Conservation (phyloP, 2,888 invertebrate genomes). For the Monochamus alternatus region DNA sequence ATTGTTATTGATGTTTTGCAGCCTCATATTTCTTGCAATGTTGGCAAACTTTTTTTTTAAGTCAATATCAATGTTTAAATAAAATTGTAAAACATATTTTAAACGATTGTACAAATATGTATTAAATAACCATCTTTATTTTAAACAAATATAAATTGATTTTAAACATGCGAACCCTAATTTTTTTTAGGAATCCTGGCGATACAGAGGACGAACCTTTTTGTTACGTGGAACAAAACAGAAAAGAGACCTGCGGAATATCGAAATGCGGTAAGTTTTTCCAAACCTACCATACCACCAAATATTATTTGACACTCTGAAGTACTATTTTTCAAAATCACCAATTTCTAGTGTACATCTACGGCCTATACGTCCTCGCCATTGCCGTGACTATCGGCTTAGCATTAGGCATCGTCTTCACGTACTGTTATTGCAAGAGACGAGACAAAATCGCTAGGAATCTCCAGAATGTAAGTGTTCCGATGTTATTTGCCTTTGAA, state of each 20-base stretch:
- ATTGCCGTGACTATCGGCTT: slow-evolving; percentile 74
- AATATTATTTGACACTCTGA: no score
- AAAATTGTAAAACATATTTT: no score
- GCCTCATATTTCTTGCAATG: no score
- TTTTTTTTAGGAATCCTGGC: slow-evolving; percentile 87
- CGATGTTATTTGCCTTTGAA: neutral
- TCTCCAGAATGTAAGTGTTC: slow-evolving; percentile 75
- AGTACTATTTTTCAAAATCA: no score
- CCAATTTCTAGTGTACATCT: slow-evolving; percentile 78
- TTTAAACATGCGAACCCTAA: no score
- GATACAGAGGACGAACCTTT: slow-evolving; percentile 87
- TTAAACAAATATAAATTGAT: no score
- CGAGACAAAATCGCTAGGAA: slow-evolving; percentile 70
- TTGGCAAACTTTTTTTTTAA: no score
- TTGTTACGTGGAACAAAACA: slow-evolving; percentile 87
- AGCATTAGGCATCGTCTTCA: slow-evolving; percentile 73
- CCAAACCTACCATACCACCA: no score
- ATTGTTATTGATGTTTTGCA: no score
- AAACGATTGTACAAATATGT: neutral
- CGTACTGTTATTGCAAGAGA: slow-evolving; percentile 79
- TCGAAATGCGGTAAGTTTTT: slow-evolving; percentile 83
- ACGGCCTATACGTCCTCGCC: slow-evolving; percentile 86
- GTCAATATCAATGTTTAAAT: no score
- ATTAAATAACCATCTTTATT: no score
- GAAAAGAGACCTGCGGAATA: slow-evolving; percentile 89